Base-by-base conservation (phyloP, 2,113 vertebrate genomes). In the Dicerorhinus sumatrensis region DNA sequence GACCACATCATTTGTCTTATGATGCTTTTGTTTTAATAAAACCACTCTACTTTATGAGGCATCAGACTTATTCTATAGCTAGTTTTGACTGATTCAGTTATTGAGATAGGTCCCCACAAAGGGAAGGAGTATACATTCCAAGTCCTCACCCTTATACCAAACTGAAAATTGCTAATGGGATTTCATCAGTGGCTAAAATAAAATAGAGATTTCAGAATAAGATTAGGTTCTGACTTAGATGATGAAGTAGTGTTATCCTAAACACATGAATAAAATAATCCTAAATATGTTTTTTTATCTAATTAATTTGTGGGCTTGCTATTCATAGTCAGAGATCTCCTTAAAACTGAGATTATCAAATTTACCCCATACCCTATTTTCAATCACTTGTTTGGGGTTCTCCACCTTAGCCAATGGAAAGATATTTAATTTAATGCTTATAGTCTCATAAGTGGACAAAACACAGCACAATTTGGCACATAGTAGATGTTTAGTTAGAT, bases 151-250 rank as follows among this genome's bases (percentile, higher is more conserved):
- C 18, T 80, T 94, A n/a, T 3, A 48, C 8, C 8, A 48, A 79
- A 29, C 18, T 42, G 6, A 56, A 48, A 33, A 88, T 60, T 56
- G 27, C 46, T 65, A 76, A 29, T 76, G 27, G 27, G 51, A 58
- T 60, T 79, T 42, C 93, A 48, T 60, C 23, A 65, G 23, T 31
- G 33, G 23, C 36, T 94, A 16, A 80, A 91, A 81, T 69, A 76
- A 46, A 81, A 48, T n/a, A 46, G 14, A 92, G 11, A 46, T 96
- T 92, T 96, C 31, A 75, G 31, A 77, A 82, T 83, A 67, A 91
- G 51, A 51, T 67, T 33, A 33, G 17, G 6, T 63, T 70, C 36
- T 83, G 21, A 42, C 29, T 70, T 89, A 63, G 23, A 33, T 31
- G 76, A 85, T 23, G 25, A 97, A 58, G 46, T 58, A 72, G 9